Base-by-base conservation (phyloP, 2,113 vertebrate species). In the Upupa epops region DNA sequence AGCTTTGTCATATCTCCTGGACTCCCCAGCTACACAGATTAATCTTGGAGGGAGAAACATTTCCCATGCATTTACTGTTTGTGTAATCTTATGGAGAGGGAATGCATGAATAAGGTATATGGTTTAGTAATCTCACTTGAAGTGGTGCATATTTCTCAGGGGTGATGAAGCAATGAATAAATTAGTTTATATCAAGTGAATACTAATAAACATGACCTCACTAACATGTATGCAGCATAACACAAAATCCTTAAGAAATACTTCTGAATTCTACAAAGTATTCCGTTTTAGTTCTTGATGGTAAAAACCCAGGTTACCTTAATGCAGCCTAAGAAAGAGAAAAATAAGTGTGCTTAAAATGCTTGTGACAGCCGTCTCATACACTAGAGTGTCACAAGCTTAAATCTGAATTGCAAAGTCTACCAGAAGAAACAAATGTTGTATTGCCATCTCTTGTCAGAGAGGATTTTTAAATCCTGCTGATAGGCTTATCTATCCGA, bases 381-480 rank as follows among this genome's bases (percentile, higher is more conserved):
- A 86, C 71, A 70, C 59, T 79, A 22, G 54, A 75, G 66, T 93
- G 82, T 96, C 94, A 96, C 90, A 95, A 93, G 86, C 26, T 93
- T 76, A 84, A 96, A 96, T 94, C 89, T 94, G 89, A 95, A 96
- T 96, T 93, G 95, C 92, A 94, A 92, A 96, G 93, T 66, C 74
- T 85, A 93, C 51, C 83, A 95, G 66, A 92, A 89, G 88, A 94
- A 96, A 90, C 64, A 92, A 95, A 92, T 89, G 69, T 78, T 78
- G 42, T 82, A 94, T 92, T 96, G 55, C 92, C n/a, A 90, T 79
- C 46, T 89, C 92, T 92, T 93, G 83, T 93, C 34, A 66, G 84
- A 96, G 37, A 17, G 60, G 77, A 82, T 92, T 87, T 96, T 92
- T 11, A 89, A 86, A 86, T 68, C 74, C 34, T 68, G 22, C 71